These are phyloP conservation scores for Drosophila lowei DNA, from an alignment of 1,140 invertebrate species.

Conservation along the genomic window DNA sequence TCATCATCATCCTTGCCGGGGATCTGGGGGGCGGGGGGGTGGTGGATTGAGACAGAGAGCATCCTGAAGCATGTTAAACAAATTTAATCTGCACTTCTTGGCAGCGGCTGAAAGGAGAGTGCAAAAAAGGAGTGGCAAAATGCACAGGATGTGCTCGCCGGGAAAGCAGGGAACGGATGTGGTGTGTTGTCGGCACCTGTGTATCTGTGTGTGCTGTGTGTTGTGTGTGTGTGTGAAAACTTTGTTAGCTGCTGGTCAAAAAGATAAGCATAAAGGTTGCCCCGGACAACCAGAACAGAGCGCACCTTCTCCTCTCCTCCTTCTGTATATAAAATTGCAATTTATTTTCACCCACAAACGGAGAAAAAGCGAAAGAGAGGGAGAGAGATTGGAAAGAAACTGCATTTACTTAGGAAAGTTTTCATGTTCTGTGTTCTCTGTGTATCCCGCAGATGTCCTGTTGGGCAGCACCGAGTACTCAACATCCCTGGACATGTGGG, in stretches of 20 bases:
- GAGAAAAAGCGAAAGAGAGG: no score
- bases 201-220: no score
- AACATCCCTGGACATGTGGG: conserved; percentile 98
- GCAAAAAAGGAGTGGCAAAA: neutral
- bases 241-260: conserved; percentile 59
- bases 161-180: neutral
- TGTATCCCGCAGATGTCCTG: conserved; percentile 89
- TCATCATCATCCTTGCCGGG: no score
- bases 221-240: conserved; percentile 39
- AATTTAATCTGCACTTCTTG: conserved; percentile 81
- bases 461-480: conserved; percentile 98
- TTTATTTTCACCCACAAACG: conserved; percentile 45
- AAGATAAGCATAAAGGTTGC: conserved; percentile 49
- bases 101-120: conserved; percentile 47
- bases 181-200: conserved; percentile 1
- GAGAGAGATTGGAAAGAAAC: conserved; percentile 4
- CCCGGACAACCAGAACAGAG: conserved; percentile 14
- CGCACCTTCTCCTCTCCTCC: neutral
- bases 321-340: conserved; percentile 78
- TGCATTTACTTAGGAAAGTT: conserved; percentile 70
- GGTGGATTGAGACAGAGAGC: conserved; percentile 24
- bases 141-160: neutral
- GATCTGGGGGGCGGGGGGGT: neutral
- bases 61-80: conserved; percentile 75
- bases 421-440: neutral